Base-by-base conservation (phyloP, 1,140 invertebrate genomes). In the Rhizoglyphus robini region DNA sequence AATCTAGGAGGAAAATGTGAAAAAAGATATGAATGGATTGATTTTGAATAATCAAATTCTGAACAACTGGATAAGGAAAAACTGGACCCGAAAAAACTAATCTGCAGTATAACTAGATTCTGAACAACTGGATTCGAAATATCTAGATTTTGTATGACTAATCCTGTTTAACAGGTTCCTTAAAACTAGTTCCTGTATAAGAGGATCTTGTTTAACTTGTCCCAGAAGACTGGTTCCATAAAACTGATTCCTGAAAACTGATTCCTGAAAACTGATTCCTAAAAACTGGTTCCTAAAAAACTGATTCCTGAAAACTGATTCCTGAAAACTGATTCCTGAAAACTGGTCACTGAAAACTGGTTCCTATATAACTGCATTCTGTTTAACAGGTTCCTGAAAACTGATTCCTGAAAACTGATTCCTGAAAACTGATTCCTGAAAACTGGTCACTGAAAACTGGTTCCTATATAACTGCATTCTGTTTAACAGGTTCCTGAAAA, bases 1-100 rank as follows among this genome's bases (percentile, higher is more conserved):
- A 82, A 79, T 94, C 91, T 88, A 69, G 68, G 13, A 18, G 8
- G 47, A 23, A 49, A 63, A 63, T 8, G 11, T 36, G 11, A 41
- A 41, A 13, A 41, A 61, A 5, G 31, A 13, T 1, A 11, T 11
- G 8, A 11, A 41, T 41, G n/a, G 38, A n/a, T 41, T 41, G n/a
- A n/a, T 8, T 41, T 41, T 11, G 38, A n/a, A 11, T 11, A n/a
- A n/a, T 41, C 8, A 41, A n/a, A n/a, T 41, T 41, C 8, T 8
- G 38, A 11, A 11, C 8, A n/a, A n/a, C n/a, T 11, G n/a, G 38
- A n/a, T 41, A 11, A 41, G 38, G 38, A 11, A 11, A 41, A 41
- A 41, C 38, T 11, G n/a, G n/a, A 41, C 38, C 8, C 8, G n/a
- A 41, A 41, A 8, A 41, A 41, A 46, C 18, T n/a, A n/a, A n/a